phyloP scores from a whole-genome alignment of 2,797 vertebrate species.

The Lerista edwardsae region DNA sequence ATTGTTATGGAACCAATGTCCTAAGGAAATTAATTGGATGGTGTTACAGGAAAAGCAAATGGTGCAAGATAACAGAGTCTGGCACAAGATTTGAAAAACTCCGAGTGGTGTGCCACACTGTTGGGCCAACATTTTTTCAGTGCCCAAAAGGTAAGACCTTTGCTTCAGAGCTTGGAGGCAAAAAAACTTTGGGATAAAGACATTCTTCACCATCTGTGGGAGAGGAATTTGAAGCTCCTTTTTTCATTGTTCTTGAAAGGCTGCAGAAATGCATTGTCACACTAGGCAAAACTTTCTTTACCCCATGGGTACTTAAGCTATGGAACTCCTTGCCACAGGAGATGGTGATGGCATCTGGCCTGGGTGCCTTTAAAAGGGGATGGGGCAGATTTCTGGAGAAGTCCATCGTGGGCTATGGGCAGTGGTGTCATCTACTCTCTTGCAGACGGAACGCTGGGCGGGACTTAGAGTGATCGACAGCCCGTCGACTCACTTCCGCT shows the following conservation, averaged over 20 bases:
- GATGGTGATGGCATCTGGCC: too few species aligned
- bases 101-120: not conserved
- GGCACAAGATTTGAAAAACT: not conserved
- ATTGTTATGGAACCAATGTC: conserved; percentile 38
- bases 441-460: too few species aligned
- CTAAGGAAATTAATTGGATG: conserved; percentile 26
- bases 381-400: too few species aligned
- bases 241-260: not conserved
- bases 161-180: not conserved
- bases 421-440: too few species aligned
- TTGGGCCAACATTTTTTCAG: not conserved
- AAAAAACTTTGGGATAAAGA: not conserved
- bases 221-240: not conserved
- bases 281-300: not conserved
- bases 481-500: too few species aligned
- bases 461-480: too few species aligned
- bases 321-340: too few species aligned
- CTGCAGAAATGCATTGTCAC: not conserved
- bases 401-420: too few species aligned
- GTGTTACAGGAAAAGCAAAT: conserved; percentile 12
- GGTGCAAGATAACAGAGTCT: conserved; percentile 15
- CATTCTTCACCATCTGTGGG: not conserved
- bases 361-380: too few species aligned
- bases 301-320: too few species aligned
- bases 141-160: not conserved